These are phyloP conservation scores for Laupala kohalensis DNA, from an alignment of 1,140 invertebrate genomes.

Conservation along the genomic window DNA sequence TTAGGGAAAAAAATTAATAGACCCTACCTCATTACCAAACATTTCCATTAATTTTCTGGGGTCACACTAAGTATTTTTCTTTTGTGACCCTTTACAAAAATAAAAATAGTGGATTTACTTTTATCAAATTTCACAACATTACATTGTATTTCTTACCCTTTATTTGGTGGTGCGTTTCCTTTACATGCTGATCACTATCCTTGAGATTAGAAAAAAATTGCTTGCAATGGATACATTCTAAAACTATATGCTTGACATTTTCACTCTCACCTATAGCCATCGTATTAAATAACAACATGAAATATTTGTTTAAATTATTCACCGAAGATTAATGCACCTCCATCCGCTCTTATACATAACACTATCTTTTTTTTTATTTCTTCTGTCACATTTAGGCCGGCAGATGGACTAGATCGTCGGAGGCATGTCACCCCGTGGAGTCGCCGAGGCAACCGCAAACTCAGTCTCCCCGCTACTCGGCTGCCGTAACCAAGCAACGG, in stretches of 20 bases:
- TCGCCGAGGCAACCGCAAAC: neutral
- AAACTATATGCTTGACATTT: neutral
- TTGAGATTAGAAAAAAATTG: neutral
- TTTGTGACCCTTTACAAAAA: neutral
- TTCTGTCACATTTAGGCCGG: neutral
- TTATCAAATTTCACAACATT: neutral
- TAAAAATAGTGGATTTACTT: neutral
- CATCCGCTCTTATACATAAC: neutral
- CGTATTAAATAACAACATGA: neutral
- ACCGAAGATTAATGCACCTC: neutral
- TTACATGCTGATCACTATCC: neutral
- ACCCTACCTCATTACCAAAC: neutral
- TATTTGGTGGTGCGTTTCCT: neutral
- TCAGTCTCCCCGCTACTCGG: neutral
- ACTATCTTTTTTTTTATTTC: neutral
- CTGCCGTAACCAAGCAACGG: constrained; percentile 4
- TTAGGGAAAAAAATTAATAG: neutral
- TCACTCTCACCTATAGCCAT: neutral
- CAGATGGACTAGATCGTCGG: neutral
- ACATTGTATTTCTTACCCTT: neutral
- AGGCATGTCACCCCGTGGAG: neutral
- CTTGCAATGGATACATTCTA: neutral
- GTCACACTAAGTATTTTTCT: too few relatives aligned
- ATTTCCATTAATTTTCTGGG: neutral
- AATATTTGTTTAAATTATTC: neutral